phyloP scores from a whole-genome alignment of 2,113 vertebrate species.

The Heterotis niloticus region DNA sequence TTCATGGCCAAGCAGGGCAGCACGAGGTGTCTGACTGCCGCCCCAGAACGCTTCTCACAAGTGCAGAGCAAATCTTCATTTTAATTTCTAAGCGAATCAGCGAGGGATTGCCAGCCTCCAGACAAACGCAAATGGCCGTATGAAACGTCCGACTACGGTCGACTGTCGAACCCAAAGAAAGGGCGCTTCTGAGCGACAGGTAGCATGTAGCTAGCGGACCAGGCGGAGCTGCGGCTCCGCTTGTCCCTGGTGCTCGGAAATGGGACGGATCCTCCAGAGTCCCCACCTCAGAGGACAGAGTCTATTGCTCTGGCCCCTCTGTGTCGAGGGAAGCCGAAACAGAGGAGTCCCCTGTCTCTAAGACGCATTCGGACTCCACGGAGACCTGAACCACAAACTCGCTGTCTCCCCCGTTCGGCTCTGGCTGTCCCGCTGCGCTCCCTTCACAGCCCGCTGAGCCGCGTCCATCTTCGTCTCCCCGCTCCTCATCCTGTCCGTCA shows the following conservation, averaged over 20 bases:
- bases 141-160: too few species aligned
- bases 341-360: background rate
- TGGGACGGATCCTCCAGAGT: background rate
- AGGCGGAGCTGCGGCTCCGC: background rate
- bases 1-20: background rate
- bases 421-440: constrained; percentile 38
- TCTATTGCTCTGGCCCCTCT: background rate
- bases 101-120: too few species aligned
- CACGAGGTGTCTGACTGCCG: too few species aligned
- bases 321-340: background rate
- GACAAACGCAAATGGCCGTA: too few species aligned
- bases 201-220: too few species aligned
- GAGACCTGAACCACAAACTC: background rate
- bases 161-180: too few species aligned
- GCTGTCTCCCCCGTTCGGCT: constrained; percentile 19
- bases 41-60: too few species aligned
- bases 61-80: too few species aligned
- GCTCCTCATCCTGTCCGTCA: constrained; percentile 25
- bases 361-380: background rate
- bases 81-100: too few species aligned
- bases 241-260: background rate
- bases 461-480: constrained; percentile 22
- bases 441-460: constrained; percentile 29
- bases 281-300: too few species aligned
- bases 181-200: too few species aligned